Evolutionary conservation across 2,888 invertebrate genomes (phyloP), one percentile per base, ranked within the genome.

Genomic region (Drymonia ruficornis): DNA sequence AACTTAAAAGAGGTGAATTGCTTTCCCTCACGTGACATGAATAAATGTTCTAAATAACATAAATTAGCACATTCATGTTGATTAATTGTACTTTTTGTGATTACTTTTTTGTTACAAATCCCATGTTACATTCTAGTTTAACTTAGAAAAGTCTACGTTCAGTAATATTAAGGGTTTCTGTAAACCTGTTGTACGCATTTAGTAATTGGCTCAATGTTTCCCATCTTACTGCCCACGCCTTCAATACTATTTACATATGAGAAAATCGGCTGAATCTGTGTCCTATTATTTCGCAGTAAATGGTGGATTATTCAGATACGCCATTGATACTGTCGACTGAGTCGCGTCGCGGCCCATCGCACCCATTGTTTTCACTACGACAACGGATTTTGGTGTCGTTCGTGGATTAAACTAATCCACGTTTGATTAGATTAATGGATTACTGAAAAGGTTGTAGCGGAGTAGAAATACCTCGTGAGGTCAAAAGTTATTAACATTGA

Each of bases 261-360:
- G 28, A 15, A 29, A 29, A 29, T 15, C 34, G 3, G 1, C 29
- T 12, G 47, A 7, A 34, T 34, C 29, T 6, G 23, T 13, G 18
- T 18, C 45, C 23, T 23, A 13, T 47, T 47, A 13, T 34, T 47
- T 12, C 34, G 8, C 18, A 16, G 6, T 0, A 47, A 65, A 66
- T 60, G 59, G 49, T 50, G n/a, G 50, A 65, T 65, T 70, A 62
- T 65, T 53, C 62, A 45, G 53, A 63, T 67, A 56, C 55, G 48
- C 53, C 58, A 66, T 73, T 72, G 61, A 70, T 61, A 55, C 52
- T 53, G 61, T 59, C 66, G 65, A 63, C 63, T 57, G 53, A 62
- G 55, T 61, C 55, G 59, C 46, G 61, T 60, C 50, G 48, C 59
- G 73, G 71, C 63, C 52, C 63, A 54, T 50, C 60, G 61, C 53